Conservation (phyloP, 2,888 invertebrate genomes). For the Microctonus aethiopoides region DNA sequence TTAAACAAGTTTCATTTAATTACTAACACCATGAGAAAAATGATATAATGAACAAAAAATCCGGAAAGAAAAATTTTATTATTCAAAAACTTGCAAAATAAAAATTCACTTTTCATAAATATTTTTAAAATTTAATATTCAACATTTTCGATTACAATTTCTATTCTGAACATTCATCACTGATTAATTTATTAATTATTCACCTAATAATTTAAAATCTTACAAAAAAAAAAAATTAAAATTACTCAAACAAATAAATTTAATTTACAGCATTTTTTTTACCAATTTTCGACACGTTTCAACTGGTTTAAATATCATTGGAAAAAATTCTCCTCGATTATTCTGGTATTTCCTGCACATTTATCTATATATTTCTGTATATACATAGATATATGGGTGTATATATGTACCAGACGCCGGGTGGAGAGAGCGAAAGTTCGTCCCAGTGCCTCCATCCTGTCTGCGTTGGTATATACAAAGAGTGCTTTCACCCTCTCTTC, state of each 20-base stretch:
- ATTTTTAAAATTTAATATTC: no score
- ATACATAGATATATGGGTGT: not conserved
- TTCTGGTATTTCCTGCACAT: not conserved
- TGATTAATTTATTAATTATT: no score
- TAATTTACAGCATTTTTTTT: no score
- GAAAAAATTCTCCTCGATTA: conserved; percentile 15
- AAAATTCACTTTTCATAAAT: no score
- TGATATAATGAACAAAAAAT: no score
- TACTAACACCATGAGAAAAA: no score
- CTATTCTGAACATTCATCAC: no score
- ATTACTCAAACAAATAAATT: not conserved
- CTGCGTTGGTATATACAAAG: conserved; percentile 46
- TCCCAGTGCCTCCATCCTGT: conserved; percentile 64
- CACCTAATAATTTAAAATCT: no score
- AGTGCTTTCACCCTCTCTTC: conserved; percentile 20
- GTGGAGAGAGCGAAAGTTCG: conserved; percentile 63
- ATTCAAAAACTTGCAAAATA: no score
- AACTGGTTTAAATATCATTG: conserved; percentile 27
- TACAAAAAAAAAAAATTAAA: not conserved
- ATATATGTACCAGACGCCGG: conserved; percentile 34
- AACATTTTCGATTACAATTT: no score
- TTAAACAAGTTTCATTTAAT: no score
- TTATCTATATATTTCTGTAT: not conserved
- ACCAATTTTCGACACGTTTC: not conserved
- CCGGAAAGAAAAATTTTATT: no score